phyloP scores from a whole-genome alignment of 2,113 vertebrate genomes.

The Antennarius striatus region DNA sequence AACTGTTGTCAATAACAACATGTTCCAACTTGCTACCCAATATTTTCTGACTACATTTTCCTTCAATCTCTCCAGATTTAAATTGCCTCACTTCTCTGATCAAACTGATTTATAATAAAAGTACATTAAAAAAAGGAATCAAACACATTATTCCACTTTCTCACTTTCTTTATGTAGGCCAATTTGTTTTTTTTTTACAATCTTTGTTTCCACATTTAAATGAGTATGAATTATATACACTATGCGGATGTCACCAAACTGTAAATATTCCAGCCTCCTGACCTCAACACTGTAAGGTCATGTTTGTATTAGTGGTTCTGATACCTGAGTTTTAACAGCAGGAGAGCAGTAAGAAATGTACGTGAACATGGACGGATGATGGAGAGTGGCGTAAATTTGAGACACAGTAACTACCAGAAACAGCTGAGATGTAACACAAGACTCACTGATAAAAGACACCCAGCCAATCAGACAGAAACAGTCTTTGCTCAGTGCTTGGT shows the following conservation, averaged over 20 bases:
- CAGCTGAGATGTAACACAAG: constrained; percentile 31
- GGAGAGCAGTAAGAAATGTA: constrained; percentile 41
- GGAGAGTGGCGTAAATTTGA: constrained; percentile 18
- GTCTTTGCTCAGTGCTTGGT: constrained; percentile 45
- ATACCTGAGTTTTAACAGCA: constrained; percentile 73
- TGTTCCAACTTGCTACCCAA: no score
- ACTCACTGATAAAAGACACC: constrained; percentile 44
- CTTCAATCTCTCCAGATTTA: no score
- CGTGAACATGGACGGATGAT: constrained; percentile 43
- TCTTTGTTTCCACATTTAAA: constrained; percentile 11
- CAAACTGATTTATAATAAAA: neutral
- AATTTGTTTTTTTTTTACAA: constrained; percentile 1
- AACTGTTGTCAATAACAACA: no score
- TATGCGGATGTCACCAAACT: constrained; percentile 29
- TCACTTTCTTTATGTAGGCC: neutral
- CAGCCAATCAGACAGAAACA: constrained; percentile 37
- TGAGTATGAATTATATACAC: constrained; percentile 9
- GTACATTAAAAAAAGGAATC: neutral
- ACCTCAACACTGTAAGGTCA: constrained; percentile 17
- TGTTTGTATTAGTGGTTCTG: constrained; percentile 54
- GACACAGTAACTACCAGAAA: constrained; percentile 14
- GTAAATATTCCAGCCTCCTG: constrained; percentile 24
- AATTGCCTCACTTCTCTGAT: neutral
- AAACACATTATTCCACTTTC: neutral
- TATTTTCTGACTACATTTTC: no score